These are phyloP conservation scores for Clamator glandarius DNA, from an alignment of 2,797 vertebrate genomes.

Conservation along the genomic window DNA sequence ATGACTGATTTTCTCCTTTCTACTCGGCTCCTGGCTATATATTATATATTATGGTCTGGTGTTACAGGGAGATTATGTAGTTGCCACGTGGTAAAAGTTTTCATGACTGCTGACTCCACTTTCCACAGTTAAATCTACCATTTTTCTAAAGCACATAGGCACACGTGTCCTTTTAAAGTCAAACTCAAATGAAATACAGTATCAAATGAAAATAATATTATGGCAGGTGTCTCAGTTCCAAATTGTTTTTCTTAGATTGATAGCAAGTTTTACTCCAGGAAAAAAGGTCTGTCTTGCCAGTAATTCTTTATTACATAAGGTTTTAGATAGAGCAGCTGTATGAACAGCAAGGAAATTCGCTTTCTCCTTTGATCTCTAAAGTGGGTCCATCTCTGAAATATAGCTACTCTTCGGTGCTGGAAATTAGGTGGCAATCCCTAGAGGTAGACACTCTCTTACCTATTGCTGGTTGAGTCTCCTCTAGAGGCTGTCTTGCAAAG, in stretches of 20 bases:
- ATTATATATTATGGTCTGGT: constrained; percentile 11
- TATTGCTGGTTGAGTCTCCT: not conserved
- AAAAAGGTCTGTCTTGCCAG: not conserved
- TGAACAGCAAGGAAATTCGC: not conserved
- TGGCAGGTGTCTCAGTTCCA: constrained; percentile 24
- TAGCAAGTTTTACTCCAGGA: not conserved
- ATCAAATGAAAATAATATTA: constrained; percentile 45
- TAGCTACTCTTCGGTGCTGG: not conserved
- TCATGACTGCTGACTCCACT: constrained; percentile 37
- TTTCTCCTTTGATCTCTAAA: not conserved
- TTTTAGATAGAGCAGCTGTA: not conserved
- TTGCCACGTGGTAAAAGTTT: constrained; percentile 51
- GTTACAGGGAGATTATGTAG: constrained; percentile 28
- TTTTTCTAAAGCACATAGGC: not conserved
- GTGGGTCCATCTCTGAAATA: not conserved
- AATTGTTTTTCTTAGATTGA: constrained; percentile 40
- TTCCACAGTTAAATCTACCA: not conserved
- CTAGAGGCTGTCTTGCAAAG: not conserved
- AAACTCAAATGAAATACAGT: constrained; percentile 7
- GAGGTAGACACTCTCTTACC: not conserved
- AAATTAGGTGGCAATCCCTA: not conserved
- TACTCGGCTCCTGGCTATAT: not conserved
- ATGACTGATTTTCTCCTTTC: constrained; percentile 57
- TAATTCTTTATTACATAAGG: not conserved
- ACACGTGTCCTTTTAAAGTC: not conserved